These are phyloP conservation scores for Labeo catla DNA, from an alignment of 2,113 vertebrate species.

Conservation along the genomic window DNA sequence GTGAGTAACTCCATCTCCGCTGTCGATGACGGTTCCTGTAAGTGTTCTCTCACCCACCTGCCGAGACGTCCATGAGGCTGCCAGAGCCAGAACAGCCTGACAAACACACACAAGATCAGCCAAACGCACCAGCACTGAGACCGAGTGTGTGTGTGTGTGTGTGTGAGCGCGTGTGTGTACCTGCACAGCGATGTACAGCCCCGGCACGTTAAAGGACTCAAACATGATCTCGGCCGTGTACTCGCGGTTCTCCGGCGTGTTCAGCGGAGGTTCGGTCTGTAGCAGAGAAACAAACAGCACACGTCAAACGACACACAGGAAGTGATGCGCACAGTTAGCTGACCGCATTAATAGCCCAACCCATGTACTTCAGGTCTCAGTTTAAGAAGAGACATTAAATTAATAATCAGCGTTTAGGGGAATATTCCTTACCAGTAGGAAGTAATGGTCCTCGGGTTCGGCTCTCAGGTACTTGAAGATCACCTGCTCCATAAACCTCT, in stretches of 20 bases:
- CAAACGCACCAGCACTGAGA: background rate
- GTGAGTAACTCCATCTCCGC: slow-evolving; percentile 96
- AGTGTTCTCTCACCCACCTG: slow-evolving; percentile 96
- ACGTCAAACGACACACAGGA: background rate
- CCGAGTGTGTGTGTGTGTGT: background rate
- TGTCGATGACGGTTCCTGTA: slow-evolving; percentile 97
- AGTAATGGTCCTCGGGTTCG: slow-evolving; percentile 98
- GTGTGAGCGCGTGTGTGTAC: slow-evolving; percentile 66
- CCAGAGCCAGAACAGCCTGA: slow-evolving; percentile 95
- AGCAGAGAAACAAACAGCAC: slow-evolving; percentile 24
- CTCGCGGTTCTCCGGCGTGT: slow-evolving; percentile 98
- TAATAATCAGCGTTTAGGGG: background rate
- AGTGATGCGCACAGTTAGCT: background rate
- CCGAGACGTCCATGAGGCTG: slow-evolving; percentile 97
- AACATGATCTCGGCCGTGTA: slow-evolving; percentile 99
- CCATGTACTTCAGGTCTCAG: background rate
- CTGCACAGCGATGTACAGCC: slow-evolving; percentile 98
- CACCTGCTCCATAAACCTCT: slow-evolving; percentile 99
- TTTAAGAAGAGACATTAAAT: background rate
- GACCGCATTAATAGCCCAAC: background rate
- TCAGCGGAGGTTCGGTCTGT: slow-evolving; percentile 96
- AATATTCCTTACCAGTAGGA: slow-evolving; percentile 87
- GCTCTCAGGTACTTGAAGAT: slow-evolving; percentile 98
- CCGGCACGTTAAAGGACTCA: slow-evolving; percentile 97
- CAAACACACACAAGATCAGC: slow-evolving; percentile 33